Percentiles rank a stretch among this genome's conserved stretches.
Conservation (phyloP, 1,140 invertebrate genomes). For the Trichoplusia ni region DNA sequence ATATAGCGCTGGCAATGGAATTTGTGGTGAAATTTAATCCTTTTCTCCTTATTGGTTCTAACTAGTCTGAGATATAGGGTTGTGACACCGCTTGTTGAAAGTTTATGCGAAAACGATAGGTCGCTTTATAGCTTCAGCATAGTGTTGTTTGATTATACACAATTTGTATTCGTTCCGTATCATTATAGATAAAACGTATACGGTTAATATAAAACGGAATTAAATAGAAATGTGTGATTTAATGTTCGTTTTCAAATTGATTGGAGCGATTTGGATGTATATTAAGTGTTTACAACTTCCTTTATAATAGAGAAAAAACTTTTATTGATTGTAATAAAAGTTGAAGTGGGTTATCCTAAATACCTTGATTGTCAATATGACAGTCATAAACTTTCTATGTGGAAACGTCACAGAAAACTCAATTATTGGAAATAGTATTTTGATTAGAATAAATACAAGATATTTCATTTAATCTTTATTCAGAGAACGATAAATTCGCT, state of each 20-base stretch:
- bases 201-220: conserved; percentile 1
- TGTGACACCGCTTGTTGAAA: conserved; percentile 15
- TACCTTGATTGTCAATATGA: conserved; percentile 11
- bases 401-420: not conserved
- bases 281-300: conserved; percentile 10
- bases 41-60: not conserved
- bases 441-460: too few species aligned
- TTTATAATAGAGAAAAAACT: not conserved
- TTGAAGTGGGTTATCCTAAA: conserved; percentile 12
- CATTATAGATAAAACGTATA: conserved; percentile 30
- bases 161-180: conserved; percentile 35
- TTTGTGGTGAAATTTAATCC: conserved; percentile 7
- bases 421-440: not conserved
- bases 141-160: conserved; percentile 24
- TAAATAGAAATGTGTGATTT: not conserved
- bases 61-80: not conserved
- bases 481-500: too few species aligned
- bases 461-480: too few species aligned
- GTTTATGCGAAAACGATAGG: conserved; percentile 34
- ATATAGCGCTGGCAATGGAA: not conserved
- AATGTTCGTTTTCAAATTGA: conserved; percentile 16
- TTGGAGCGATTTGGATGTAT: conserved; percentile 16
- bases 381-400: conserved; percentile 22
- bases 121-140: conserved; percentile 7
- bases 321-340: conserved; percentile 4